Evolutionary conservation across 2,888 invertebrate species (phyloP).

Genomic region (Ophioninae sp.): DNA sequence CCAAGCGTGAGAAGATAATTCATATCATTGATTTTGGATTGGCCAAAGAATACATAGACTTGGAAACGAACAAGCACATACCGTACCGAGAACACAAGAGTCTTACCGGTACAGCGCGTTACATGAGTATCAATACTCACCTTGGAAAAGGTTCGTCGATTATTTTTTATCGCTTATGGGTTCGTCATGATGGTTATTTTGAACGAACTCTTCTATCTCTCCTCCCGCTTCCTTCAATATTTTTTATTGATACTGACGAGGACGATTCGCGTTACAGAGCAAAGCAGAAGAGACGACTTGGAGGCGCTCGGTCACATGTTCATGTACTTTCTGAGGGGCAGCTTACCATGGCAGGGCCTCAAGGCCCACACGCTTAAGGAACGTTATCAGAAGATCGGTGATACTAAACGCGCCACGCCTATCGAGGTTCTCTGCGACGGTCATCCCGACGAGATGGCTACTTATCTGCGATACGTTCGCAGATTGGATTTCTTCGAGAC

Average conservation of each 20-base stretch:
- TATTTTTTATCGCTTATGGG: constrained; percentile 1
- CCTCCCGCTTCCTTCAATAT: not conserved
- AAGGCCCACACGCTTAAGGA: constrained; percentile 99
- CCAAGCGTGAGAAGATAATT: constrained; percentile 98
- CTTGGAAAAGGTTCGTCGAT: constrained; percentile 93
- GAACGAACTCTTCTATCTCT: not conserved
- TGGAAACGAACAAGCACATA: constrained; percentile 99
- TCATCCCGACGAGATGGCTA: constrained; percentile 97
- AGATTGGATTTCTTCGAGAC: constrained; percentile 99
- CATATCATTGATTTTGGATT: constrained; percentile 99
- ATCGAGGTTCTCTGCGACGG: constrained; percentile 95
- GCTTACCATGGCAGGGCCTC: constrained; percentile 99
- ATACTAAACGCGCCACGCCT: constrained; percentile 99
- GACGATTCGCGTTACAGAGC: constrained; percentile 85
- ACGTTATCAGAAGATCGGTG: constrained; percentile 99
- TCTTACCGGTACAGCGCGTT: constrained; percentile 99
- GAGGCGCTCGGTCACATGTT: constrained; percentile 99
- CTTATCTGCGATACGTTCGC: constrained; percentile 98
- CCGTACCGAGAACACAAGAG: constrained; percentile 99
- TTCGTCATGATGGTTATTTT: no score
- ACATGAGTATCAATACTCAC: constrained; percentile 99
- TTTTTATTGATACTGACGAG: not conserved
- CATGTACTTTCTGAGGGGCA: constrained; percentile 99
- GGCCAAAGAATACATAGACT: constrained; percentile 99
- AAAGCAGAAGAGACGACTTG: constrained; percentile 99